Percentiles rank a stretch among this genome's conserved stretches.
phyloP scores from a whole-genome alignment of 2,797 vertebrate genomes.

The Aselliscus stoliczkanus region DNA sequence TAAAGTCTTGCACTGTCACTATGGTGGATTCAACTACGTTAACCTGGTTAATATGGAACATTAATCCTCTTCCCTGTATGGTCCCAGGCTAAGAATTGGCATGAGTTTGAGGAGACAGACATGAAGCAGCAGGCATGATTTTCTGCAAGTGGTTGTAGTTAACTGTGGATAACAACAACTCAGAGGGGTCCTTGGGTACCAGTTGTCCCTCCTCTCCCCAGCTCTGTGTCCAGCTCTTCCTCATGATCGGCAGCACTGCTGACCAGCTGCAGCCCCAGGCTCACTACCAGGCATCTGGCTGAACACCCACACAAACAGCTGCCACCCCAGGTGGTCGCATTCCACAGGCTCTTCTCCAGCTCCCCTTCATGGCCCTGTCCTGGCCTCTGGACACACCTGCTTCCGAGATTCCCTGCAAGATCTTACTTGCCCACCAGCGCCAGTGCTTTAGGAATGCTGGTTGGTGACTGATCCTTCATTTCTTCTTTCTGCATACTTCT shows the following conservation, averaged over 20 bases:
- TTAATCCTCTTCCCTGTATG: not conserved
- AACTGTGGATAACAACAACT: not conserved
- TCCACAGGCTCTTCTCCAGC: not conserved
- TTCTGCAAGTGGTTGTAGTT: not conserved
- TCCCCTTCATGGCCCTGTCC: too few relatives aligned
- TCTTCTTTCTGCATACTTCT: not conserved
- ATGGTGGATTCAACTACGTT: not conserved
- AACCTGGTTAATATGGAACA: not conserved
- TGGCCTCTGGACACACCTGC: too few relatives aligned
- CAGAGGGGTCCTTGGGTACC: not conserved
- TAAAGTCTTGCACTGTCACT: too few relatives aligned
- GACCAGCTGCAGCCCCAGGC: not conserved
- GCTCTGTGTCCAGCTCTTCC: not conserved
- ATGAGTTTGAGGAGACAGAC: not conserved
- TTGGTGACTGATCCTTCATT: not conserved
- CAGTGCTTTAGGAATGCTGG: not conserved
- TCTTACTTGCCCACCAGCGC: too few relatives aligned
- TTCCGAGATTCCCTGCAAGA: not conserved
- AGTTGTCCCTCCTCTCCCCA: not conserved
- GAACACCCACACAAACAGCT: not conserved
- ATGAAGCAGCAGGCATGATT: not conserved
- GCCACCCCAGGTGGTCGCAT: not conserved
- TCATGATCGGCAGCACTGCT: not conserved
- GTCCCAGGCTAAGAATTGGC: not conserved
- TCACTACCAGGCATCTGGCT: not conserved